Percentiles rank a stretch among this genome's conserved stretches.
phyloP scores from a whole-genome alignment of 2,888 invertebrate genomes.

The Ashinkailepas kermadecensis region DNA sequence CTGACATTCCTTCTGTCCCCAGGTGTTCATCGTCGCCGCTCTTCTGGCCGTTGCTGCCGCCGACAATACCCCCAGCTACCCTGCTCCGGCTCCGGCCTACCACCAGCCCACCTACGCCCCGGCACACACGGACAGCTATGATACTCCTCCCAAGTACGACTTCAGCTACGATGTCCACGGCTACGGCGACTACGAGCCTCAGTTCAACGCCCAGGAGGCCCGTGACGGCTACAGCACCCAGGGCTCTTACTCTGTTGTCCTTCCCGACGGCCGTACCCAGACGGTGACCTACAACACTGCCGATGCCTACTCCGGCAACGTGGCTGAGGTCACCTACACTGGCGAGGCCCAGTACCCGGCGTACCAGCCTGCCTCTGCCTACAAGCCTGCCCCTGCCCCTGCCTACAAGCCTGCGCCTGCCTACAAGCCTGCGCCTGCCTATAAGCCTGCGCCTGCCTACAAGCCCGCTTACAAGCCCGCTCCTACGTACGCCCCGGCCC shows the following conservation, averaged over 20 bases:
- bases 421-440: neutral
- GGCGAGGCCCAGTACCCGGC: neutral
- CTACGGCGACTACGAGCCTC: neutral
- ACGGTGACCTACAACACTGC: neutral
- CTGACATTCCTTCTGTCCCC: no score
- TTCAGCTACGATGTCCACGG: neutral
- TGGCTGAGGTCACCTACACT: constrained; percentile 1
- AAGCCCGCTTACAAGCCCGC: neutral
- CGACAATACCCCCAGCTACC: no score
- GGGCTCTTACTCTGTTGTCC: neutral
- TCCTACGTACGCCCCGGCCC: no score
- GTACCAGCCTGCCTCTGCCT: neutral
- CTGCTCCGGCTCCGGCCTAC: no score
- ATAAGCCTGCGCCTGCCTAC: neutral
- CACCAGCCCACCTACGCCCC: no score
- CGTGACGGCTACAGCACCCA: neutral
- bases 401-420: constrained; percentile 3
- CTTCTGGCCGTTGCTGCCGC: no score
- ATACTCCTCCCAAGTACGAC: neutral
- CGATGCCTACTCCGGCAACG: neutral
- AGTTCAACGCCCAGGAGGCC: neutral
- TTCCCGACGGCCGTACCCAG: neutral
- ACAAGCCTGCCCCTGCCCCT: neutral
- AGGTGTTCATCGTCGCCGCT: no score
- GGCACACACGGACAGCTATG: no score